Percentiles rank a stretch among this genome's conserved stretches.
Evolutionary conservation across 2,797 vertebrate genomes (phyloP).

Genomic region (Tangara arthus): DNA sequence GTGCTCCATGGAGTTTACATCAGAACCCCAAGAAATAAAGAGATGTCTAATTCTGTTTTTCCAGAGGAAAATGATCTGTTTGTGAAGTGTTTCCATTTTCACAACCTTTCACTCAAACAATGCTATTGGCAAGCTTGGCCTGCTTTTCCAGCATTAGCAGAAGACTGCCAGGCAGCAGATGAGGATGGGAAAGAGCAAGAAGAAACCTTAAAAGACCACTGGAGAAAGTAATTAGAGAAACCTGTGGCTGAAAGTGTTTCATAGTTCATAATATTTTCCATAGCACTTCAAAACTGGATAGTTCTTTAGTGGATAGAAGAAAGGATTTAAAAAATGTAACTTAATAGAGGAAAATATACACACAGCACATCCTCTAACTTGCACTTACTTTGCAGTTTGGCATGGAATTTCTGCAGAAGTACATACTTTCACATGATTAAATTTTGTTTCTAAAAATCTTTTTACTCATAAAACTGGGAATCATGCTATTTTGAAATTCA

Average conservation of each 20-base stretch:
- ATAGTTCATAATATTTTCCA: not conserved
- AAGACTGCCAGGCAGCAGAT: slow-evolving; percentile 28
- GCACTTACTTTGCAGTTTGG: not conserved
- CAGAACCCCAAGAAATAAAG: not conserved
- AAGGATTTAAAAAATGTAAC: not conserved
- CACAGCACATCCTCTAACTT: not conserved
- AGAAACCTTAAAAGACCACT: not conserved
- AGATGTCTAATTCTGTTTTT: not conserved
- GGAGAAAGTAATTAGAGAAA: slow-evolving; percentile 13
- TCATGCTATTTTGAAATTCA: not conserved
- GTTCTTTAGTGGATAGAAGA: not conserved
- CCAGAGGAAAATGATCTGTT: slow-evolving; percentile 45
- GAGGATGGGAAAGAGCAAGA: not conserved
- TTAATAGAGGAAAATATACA: not conserved
- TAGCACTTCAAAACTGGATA: not conserved
- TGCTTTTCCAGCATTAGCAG: not conserved
- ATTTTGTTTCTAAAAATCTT: not conserved
- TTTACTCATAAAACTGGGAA: not conserved
- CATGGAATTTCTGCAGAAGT: not conserved
- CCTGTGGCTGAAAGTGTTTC: not conserved
- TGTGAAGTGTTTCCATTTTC: slow-evolving; percentile 36
- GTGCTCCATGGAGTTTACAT: not conserved
- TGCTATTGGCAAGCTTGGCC: not conserved
- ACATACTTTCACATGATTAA: not conserved
- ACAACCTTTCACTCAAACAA: slow-evolving; percentile 21